Percentiles rank a stretch among this genome's conserved stretches.
phyloP scores from a whole-genome alignment of 2,113 vertebrate genomes.

The Trichomycterus rosablanca region DNA sequence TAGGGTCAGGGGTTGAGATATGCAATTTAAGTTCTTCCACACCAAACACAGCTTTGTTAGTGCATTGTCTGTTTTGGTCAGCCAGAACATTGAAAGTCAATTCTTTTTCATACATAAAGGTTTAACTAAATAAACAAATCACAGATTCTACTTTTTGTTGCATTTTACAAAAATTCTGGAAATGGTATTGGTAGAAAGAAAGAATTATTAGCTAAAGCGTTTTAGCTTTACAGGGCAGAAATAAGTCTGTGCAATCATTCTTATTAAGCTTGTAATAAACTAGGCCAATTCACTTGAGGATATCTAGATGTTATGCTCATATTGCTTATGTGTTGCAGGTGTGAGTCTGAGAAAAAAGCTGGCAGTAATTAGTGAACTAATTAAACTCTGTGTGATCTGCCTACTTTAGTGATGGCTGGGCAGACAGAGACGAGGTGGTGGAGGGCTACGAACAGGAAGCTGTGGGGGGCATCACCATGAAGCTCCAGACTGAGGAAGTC shows the following conservation, averaged over 20 bases:
- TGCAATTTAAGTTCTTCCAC: too few relatives aligned
- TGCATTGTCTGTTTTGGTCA: too few relatives aligned
- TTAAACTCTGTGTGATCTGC: conserved; percentile 8
- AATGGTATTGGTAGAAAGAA: too few relatives aligned
- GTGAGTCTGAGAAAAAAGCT: conserved; percentile 15
- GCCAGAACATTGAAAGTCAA: too few relatives aligned
- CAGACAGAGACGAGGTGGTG: conserved; percentile 95
- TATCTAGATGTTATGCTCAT: conserved; percentile 8
- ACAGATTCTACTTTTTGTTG: too few relatives aligned
- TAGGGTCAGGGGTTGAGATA: too few relatives aligned
- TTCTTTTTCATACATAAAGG: too few relatives aligned
- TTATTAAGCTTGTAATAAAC: conserved; percentile 22
- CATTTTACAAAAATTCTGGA: too few relatives aligned
- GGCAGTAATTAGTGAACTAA: conserved; percentile 14
- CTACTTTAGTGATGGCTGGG: conserved; percentile 86
- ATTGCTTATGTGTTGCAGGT: conserved; percentile 16
- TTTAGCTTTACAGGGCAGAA: too few relatives aligned
- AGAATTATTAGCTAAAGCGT: background rate
- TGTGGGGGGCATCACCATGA: conserved; percentile 93
- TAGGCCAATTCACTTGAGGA: conserved; percentile 29
- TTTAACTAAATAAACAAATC: too few relatives aligned
- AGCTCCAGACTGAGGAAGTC: conserved; percentile 90
- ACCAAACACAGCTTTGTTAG: too few relatives aligned
- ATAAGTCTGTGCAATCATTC: conserved; percentile 2
- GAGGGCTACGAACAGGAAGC: conserved; percentile 94